These are phyloP conservation scores for Micronycteris hirsuta DNA, from an alignment of 2,113 vertebrate genomes.

Conservation along the genomic window DNA sequence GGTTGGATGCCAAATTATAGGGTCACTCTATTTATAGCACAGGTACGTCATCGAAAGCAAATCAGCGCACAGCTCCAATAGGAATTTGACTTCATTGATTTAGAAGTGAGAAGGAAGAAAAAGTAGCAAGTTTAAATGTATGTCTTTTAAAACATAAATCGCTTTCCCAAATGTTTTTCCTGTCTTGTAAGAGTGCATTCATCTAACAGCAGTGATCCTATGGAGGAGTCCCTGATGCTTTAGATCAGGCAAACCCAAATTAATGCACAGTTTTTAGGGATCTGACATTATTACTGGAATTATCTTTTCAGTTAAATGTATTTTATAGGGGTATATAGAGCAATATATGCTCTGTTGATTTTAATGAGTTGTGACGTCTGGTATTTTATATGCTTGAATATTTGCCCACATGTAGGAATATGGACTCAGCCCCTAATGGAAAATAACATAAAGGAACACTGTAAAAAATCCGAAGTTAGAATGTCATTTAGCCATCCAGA, in stretches of 20 bases:
- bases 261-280: constrained; percentile 86
- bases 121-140: constrained; percentile 15
- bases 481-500: constrained; percentile 99
- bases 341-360: constrained; percentile 89
- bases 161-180: constrained; percentile 32
- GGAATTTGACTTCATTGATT: constrained; percentile 41
- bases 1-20: constrained; percentile 1
- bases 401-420: constrained; percentile 88
- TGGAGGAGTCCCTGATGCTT: constrained; percentile 61
- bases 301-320: constrained; percentile 86
- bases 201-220: constrained; percentile 78
- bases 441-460: constrained; percentile 84
- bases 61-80: background rate
- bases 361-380: constrained; percentile 88
- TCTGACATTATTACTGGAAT: constrained; percentile 88
- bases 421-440: constrained; percentile 87
- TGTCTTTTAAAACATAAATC: constrained; percentile 46
- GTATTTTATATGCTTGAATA: constrained; percentile 89
- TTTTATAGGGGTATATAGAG: constrained; percentile 86
- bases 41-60: constrained; percentile 32
- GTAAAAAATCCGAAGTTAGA: constrained; percentile 93
- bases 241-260: constrained; percentile 80
- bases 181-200: constrained; percentile 75
- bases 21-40: background rate
- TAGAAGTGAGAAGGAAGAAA: constrained; percentile 52